phyloP scores from a whole-genome alignment of 2,113 vertebrate genomes.

The Garra rufa region DNA sequence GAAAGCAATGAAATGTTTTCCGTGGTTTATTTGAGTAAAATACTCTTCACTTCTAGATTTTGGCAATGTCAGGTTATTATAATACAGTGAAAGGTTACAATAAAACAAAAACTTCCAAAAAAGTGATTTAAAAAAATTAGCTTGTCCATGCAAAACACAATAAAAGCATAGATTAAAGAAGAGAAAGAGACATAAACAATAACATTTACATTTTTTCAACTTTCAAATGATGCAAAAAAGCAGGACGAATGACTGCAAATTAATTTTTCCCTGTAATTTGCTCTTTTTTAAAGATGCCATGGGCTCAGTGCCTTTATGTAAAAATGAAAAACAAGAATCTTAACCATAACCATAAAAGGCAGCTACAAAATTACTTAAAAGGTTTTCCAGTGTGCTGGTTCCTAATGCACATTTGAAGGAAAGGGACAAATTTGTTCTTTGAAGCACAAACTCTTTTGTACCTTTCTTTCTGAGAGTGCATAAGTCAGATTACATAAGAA shows the following conservation, averaged over 20 bases:
- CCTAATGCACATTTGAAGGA: background rate
- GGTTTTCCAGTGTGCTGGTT: background rate
- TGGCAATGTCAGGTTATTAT: background rate
- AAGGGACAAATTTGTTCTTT: background rate
- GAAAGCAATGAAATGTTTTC: background rate
- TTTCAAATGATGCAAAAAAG: background rate
- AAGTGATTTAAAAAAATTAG: background rate
- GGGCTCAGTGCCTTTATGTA: background rate
- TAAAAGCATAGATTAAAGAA: background rate
- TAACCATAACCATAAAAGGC: background rate
- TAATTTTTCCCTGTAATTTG: background rate
- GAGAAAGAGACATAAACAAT: background rate
- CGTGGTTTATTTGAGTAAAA: background rate
- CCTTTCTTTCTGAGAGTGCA: background rate
- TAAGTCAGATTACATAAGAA: constrained; percentile 1
- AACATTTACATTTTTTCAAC: background rate
- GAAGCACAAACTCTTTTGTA: background rate
- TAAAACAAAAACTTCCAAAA: background rate
- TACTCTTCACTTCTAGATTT: no score
- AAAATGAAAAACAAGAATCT: background rate
- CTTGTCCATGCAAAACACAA: background rate
- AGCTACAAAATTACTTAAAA: background rate
- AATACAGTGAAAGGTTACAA: background rate
- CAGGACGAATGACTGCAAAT: background rate
- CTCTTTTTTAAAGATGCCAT: background rate